These are phyloP conservation scores for Turritopsis dohrnii DNA, from an alignment of 30 jellyfish, hydroid and myxozoan genomes.

Conservation along the genomic window DNA sequence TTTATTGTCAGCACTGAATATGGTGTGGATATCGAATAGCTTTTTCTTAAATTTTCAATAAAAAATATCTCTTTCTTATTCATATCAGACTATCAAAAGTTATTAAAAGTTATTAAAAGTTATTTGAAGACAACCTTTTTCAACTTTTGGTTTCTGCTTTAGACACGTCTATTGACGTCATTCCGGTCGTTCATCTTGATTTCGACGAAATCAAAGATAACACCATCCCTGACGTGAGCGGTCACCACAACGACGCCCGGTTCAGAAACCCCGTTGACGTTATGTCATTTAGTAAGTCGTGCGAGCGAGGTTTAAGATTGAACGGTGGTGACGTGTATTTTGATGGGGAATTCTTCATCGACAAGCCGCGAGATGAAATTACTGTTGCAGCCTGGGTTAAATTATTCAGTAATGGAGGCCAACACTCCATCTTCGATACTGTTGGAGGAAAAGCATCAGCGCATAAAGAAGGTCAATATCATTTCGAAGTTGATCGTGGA, in stretches of 20 bases:
- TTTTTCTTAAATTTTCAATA: too few relatives aligned
- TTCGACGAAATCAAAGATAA: slow-evolving; percentile 90
- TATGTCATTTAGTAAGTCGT: slow-evolving; percentile 71
- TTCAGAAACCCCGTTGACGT: slow-evolving; percentile 89
- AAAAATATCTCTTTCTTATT: too few relatives aligned
- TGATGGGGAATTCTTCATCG: slow-evolving; percentile 94
- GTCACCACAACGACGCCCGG: slow-evolving; percentile 95
- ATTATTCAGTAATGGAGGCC: slow-evolving; percentile 96
- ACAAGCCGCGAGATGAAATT: slow-evolving; percentile 78
- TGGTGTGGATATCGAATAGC: too few relatives aligned
- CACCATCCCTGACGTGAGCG: slow-evolving; percentile 89
- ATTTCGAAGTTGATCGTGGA: slow-evolving; percentile 94
- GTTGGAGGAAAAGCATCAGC: slow-evolving; percentile 87
- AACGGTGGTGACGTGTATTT: slow-evolving; percentile 90
- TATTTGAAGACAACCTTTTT: background rate
- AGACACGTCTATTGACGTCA: slow-evolving; percentile 51
- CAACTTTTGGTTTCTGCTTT: background rate
- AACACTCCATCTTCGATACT: slow-evolving; percentile 90
- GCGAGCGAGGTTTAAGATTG: slow-evolving; percentile 85
- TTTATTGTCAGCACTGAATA: too few relatives aligned
- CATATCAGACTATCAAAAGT: too few relatives aligned
- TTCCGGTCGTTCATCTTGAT: slow-evolving; percentile 76
- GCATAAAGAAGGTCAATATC: slow-evolving; percentile 85
- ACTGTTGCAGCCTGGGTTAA: slow-evolving; percentile 92
- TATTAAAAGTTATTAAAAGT: too few relatives aligned